Conservation (phyloP, 2,888 invertebrate species). For the Arrhopalites spinosus region DNA sequence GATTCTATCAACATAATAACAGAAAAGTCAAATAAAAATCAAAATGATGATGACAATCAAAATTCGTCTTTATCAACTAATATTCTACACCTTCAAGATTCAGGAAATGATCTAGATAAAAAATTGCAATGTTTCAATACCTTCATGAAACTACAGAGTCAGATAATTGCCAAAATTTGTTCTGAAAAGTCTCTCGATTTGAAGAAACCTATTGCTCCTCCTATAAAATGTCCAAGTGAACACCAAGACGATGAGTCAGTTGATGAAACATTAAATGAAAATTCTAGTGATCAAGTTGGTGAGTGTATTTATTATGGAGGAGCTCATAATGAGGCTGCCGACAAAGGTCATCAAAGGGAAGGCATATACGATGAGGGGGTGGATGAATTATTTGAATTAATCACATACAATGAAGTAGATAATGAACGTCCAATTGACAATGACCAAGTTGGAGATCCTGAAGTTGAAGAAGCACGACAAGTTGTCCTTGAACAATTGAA, state of each 20-base stretch:
- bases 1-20: not conserved
- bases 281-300: no score
- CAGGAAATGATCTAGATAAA: not conserved
- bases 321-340: not conserved
- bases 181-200: not conserved
- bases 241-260: not conserved
- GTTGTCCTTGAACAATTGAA: conserved; percentile 30
- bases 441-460: not conserved
- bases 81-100: not conserved
- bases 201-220: not conserved
- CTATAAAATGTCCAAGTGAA: not conserved
- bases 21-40: not conserved
- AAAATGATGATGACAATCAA: not conserved
- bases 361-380: not conserved
- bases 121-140: not conserved
- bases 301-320: no score
- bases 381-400: conserved; percentile 25
- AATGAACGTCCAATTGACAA: not conserved
- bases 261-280: no score
- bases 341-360: not conserved
- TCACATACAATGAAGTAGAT: not conserved
- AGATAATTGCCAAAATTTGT: not conserved
- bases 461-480: conserved; percentile 5
- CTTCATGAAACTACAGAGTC: not conserved
- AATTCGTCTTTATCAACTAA: not conserved